A percentile compares a stretch with the other conserved stretches of the same genome.
These are phyloP conservation scores for Cryptocephalus primarius DNA, from an alignment of 2,888 invertebrate genomes.

Conservation along the genomic window DNA sequence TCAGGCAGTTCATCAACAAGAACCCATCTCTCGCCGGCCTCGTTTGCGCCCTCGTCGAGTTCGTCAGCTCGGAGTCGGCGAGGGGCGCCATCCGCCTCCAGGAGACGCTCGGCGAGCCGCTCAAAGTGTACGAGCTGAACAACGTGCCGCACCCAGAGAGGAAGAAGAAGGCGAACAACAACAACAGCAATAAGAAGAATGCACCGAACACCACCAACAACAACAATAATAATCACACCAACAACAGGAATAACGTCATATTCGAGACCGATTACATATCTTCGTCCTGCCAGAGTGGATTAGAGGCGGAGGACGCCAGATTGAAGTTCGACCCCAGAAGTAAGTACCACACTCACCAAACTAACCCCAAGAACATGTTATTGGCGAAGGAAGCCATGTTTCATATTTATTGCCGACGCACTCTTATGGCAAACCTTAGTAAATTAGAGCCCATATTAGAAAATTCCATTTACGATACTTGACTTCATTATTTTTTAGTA, in stretches of 20 bases:
- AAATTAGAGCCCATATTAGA: no score
- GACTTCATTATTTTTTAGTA: no score
- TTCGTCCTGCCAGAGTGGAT: slow-evolving; percentile 43
- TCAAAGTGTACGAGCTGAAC: slow-evolving; percentile 68
- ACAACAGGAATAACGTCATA: slow-evolving; percentile 10
- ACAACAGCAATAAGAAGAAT: slow-evolving; percentile 49
- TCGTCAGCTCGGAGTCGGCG: slow-evolving; percentile 77
- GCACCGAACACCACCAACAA: slow-evolving; percentile 27
- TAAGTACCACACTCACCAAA: slow-evolving; percentile 7
- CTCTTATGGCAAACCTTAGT: no score
- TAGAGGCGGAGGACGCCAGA: slow-evolving; percentile 41
- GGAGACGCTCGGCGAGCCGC: slow-evolving; percentile 44
- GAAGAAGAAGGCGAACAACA: slow-evolving; percentile 56
- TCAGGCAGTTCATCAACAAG: slow-evolving; percentile 81
- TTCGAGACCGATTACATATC: slow-evolving; percentile 32
- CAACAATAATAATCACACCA: slow-evolving; percentile 41
- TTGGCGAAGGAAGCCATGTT: no score
- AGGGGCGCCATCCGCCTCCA: slow-evolving; percentile 66
- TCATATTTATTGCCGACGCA: no score
- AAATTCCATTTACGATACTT: no score
- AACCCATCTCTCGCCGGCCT: slow-evolving; percentile 79
- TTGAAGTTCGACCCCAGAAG: slow-evolving; percentile 33
- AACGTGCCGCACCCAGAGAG: slow-evolving; percentile 57
- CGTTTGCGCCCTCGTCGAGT: slow-evolving; percentile 85
- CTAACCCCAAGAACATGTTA: no score